phyloP scores from a whole-genome alignment of 2,888 invertebrate species.

The Polia nebulosa region DNA sequence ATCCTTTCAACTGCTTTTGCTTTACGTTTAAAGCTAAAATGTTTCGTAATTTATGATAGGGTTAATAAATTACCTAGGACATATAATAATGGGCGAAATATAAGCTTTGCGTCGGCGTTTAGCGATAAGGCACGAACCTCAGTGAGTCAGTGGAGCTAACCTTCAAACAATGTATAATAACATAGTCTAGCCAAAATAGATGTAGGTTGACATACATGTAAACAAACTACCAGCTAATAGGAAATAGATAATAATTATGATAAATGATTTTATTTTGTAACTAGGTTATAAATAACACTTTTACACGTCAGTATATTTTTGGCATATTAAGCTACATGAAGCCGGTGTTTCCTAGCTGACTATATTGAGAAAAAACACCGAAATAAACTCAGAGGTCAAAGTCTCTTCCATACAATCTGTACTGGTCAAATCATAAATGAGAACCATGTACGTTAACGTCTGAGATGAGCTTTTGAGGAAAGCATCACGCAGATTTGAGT shows the following conservation, averaged over 20 bases:
- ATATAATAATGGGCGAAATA: conserved; percentile 69
- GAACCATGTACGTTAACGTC: too few species aligned
- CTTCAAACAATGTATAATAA: conserved; percentile 50
- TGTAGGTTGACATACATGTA: neutral
- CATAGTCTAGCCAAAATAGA: conserved; percentile 7
- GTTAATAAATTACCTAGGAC: conserved; percentile 70
- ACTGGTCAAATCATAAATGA: too few species aligned
- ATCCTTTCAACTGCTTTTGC: conserved; percentile 13
- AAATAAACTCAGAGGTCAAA: too few species aligned
- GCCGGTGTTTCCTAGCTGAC: too few species aligned
- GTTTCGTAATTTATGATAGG: conserved; percentile 45
- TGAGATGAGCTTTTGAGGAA: too few species aligned
- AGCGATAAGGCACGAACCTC: conserved; percentile 76
- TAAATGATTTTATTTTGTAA: too few species aligned
- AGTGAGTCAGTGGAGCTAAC: conserved; percentile 62
- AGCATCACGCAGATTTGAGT: too few species aligned
- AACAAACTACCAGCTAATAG: conserved; percentile 14
- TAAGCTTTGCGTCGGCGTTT: conserved; percentile 68
- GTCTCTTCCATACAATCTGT: too few species aligned
- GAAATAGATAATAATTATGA: neutral
- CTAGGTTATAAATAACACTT: too few species aligned
- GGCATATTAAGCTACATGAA: too few species aligned
- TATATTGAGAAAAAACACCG: too few species aligned
- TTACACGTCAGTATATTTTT: too few species aligned
- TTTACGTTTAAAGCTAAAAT: conserved; percentile 31